Base-by-base conservation (phyloP, 2,888 invertebrate genomes). In the Thecocarcelia acutangulata region DNA sequence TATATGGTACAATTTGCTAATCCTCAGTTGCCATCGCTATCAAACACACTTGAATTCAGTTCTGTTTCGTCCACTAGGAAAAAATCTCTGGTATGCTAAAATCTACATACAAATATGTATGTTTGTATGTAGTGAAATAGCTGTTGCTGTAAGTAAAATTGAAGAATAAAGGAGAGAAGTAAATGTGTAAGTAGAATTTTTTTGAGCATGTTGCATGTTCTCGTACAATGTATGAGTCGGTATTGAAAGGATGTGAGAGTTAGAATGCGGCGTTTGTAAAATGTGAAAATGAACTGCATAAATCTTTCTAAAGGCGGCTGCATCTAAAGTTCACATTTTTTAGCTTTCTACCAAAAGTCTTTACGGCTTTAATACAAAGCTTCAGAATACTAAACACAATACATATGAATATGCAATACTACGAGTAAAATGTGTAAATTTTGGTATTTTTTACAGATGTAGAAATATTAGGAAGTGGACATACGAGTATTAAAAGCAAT, bases 271-370 rank as follows among this genome's bases (percentile, higher is more conserved):
- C 86, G 85, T 87, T 79, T 80, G 87, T 48, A 85, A 88, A 87
- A 87, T 88, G 87, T 89, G 88, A 89, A 89, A 88, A 88, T 89
- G 88, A 89, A 89, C 89, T 89, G 85, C 87, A 89, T 89, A 89
- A 89, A 89, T 89, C 87, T 87, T 77, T 86, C 80, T 84, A 85
- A 87, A 86, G 86, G 85, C 87, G 86, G 87, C 87, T 87, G 87
- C 83, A 79, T 76, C 68, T 72, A 68, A 19, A 48, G 40, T 69
- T 21, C 33, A 42, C 42, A 72, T 74, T 50, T 81, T 33, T 72
- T 61, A 68, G 66, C 76, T 42, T 81, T 69, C 58, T 68, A 68
- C 76, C 54, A 24, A 81, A 81, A 66, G 54, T 33, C 61, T 80
- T 80, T 76, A 76, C 42, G 66, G 72, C 72, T 68, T 73, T 59